Conservation (phyloP, 2,888 invertebrate genomes). For the Coecobrya sp. region DNA sequence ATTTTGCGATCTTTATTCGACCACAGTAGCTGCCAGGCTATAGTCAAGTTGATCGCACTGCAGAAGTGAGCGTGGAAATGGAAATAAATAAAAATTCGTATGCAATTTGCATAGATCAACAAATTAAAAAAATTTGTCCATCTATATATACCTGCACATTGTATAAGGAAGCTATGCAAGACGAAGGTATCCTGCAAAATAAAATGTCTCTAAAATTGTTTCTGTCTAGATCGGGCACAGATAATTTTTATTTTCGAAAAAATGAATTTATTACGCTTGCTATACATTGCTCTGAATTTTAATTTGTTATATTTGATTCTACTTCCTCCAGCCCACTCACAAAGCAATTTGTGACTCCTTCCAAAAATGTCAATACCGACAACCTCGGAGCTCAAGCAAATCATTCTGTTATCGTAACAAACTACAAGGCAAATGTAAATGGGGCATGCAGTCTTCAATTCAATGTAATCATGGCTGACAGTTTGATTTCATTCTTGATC, state of each 20-base stretch:
- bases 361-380: constrained; percentile 18
- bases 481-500: background rate
- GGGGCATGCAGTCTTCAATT: background rate
- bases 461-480: background rate
- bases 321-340: constrained; percentile 34
- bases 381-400: background rate
- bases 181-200: too few relatives aligned
- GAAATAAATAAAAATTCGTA: too few relatives aligned
- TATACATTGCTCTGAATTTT: background rate
- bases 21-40: constrained; percentile 25
- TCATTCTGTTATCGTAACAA: background rate
- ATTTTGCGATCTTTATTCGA: constrained; percentile 4
- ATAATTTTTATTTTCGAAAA: constrained; percentile 14
- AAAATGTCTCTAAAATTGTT: background rate
- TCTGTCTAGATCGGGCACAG: constrained; percentile 33
- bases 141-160: too few relatives aligned
- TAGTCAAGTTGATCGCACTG: too few relatives aligned
- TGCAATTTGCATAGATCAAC: too few relatives aligned
- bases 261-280: background rate
- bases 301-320: background rate
- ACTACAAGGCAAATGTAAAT: background rate
- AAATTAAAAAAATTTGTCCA: too few relatives aligned
- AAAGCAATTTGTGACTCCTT: background rate
- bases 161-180: too few relatives aligned
- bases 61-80: too few relatives aligned